Evolutionary conservation across 1,140 invertebrate species (phyloP).

Genomic region (Meloidogyne chitwoodi): DNA sequence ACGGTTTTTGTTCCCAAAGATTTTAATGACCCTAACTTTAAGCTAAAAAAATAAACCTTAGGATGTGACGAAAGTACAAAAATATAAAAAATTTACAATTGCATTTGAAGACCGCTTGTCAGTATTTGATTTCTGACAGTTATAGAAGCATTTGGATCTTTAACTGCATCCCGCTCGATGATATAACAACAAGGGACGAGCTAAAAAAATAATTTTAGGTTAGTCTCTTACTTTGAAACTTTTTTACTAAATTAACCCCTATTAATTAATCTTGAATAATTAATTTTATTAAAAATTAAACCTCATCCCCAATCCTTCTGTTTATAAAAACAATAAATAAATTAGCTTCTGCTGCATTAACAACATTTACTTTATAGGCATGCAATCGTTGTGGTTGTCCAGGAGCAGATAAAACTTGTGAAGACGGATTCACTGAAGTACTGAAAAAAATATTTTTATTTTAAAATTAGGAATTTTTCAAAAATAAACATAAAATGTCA

Average conservation of each 20-base stretch:
- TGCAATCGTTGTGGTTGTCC: conserved; percentile 15
- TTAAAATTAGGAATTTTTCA: too few relatives aligned
- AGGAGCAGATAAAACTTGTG: conserved; percentile 14
- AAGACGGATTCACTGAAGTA: conserved; percentile 14
- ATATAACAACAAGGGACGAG: conserved; percentile 31
- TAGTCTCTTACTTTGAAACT: not conserved
- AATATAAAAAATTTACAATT: conserved; percentile 35
- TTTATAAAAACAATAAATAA: conserved; percentile 50
- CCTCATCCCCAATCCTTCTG: conserved; percentile 21
- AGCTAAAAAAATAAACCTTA: too few relatives aligned
- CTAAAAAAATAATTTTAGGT: conserved; percentile 13
- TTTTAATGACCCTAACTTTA: too few relatives aligned
- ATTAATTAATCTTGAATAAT: not conserved
- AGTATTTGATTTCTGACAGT: conserved; percentile 27
- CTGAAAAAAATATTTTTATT: too few relatives aligned
- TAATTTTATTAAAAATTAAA: conserved; percentile 22
- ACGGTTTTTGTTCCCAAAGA: too few relatives aligned
- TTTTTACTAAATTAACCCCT: too few relatives aligned
- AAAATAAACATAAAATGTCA: too few relatives aligned
- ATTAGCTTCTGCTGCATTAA: conserved; percentile 45
- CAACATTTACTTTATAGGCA: conserved; percentile 40
- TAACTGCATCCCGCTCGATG: conserved; percentile 17
- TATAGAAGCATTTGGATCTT: not conserved
- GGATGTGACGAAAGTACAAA: too few relatives aligned
- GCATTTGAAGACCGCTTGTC: conserved; percentile 33